Conservation (phyloP, 2,797 vertebrate species). For the Danio albolineatus region DNA sequence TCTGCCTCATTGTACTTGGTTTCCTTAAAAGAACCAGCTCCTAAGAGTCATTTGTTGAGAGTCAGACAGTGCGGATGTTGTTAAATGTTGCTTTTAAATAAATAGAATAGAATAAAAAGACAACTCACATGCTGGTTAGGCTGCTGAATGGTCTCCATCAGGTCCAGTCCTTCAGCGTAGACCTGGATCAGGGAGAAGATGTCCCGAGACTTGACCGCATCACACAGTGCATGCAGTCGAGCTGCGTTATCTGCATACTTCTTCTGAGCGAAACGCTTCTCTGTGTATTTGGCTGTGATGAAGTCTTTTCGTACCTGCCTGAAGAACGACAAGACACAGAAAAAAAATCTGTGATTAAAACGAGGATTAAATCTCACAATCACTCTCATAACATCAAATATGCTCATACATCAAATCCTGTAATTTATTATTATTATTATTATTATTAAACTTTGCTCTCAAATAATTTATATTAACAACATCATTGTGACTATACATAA, state of each 20-base stretch:
- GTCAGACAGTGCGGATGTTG: not conserved
- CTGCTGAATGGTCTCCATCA: constrained; percentile 86
- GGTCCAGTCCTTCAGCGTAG: constrained; percentile 90
- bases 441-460: too few relatives aligned
- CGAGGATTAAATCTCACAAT: too few relatives aligned
- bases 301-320: constrained; percentile 96
- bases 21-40: too few relatives aligned
- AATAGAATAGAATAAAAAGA: not conserved
- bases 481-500: too few relatives aligned
- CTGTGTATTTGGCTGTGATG: constrained; percentile 95
- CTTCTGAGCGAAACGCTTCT: constrained; percentile 85
- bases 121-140: constrained; percentile 88
- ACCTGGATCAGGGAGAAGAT: constrained; percentile 91
- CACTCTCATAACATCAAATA: too few relatives aligned
- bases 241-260: constrained; percentile 75
- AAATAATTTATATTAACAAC: too few relatives aligned
- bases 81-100: not conserved
- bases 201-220: constrained; percentile 87
- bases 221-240: constrained; percentile 84
- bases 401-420: too few relatives aligned
- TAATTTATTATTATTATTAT: too few relatives aligned
- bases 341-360: not conserved
- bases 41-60: not conserved
- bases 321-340: constrained; percentile 54
- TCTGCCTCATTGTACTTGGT: not conserved